Evolutionary conservation across 1,140 invertebrate genomes (phyloP), one percentile per base, ranked within the genome.

Genomic region (Pygmarrhopalites habei): DNA sequence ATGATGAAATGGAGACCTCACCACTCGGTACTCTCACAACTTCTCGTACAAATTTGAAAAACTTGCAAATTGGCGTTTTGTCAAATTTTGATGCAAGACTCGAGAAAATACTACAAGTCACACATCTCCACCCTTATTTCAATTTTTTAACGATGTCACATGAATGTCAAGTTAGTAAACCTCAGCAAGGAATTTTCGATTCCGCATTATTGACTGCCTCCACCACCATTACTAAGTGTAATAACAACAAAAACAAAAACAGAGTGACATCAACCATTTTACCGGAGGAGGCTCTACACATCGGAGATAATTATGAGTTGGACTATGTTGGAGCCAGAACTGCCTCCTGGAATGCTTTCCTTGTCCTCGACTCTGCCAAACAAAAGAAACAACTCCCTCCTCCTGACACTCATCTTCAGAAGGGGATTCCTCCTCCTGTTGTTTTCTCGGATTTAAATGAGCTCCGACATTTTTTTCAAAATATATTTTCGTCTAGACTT

Each of bases 31-130:
- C n/a, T n/a, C n/a, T n/a, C n/a, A n/a, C n/a, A n/a, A n/a, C n/a
- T n/a, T n/a, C n/a, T n/a, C n/a, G n/a, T n/a, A n/a, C n/a, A n/a
- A n/a, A n/a, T n/a, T n/a, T n/a, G n/a, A n/a, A n/a, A n/a, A n/a
- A n/a, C n/a, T n/a, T 69, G 73, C 26, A 73, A 74, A 23, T 94
- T 25, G 91, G 90, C 19, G 82, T 92, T 0, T 85, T 95, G 67
- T 91, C 90, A 15, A 95, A 95, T 77, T 92, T 87, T 78, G 91
- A 95, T 77, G 84, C 88, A 49, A 80, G 90, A 58, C 76, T 95
- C 1, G 77, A 84, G 53, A 76, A 77, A 2, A 81, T 92, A 59
- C 76, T 95, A 26, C 58, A 73, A 2, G 83, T 83, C 64, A 77
- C 84, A 14, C 81, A 81, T 26, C 74, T 94, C 4, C 72, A 77